phyloP scores from a whole-genome alignment of 2,797 vertebrate genomes.

The Poecile montanus region DNA sequence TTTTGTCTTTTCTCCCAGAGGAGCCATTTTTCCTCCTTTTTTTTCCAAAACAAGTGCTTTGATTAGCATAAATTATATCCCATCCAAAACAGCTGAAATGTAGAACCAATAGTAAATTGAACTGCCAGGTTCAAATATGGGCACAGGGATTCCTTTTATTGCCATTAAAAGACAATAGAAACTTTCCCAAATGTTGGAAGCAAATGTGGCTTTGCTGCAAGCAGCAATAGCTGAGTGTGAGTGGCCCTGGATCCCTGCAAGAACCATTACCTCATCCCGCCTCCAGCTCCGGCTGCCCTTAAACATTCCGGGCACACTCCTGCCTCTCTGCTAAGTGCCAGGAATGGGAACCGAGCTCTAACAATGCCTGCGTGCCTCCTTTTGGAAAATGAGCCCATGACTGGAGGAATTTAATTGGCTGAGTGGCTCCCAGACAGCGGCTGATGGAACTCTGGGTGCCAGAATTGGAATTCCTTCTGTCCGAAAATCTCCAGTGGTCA shows the following conservation, averaged over 20 bases:
- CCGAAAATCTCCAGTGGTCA: background rate
- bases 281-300: background rate
- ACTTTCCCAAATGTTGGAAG: background rate
- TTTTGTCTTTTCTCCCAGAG: conserved; percentile 9
- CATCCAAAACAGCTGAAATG: background rate
- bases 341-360: background rate
- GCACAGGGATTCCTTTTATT: background rate
- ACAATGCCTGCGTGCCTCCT: background rate
- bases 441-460: background rate
- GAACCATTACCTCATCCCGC: conserved; percentile 49
- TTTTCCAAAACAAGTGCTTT: background rate
- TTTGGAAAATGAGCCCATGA: background rate
- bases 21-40: background rate
- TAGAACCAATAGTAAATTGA: background rate
- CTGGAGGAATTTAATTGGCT: background rate
- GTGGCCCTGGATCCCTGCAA: background rate
- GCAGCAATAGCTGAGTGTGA: background rate
- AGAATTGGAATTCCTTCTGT: background rate
- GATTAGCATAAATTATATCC: background rate
- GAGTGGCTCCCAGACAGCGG: background rate
- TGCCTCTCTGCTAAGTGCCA: background rate
- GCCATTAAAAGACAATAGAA: background rate
- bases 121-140: background rate
- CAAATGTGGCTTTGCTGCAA: background rate
- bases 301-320: conserved; percentile 9